Conservation (phyloP, 2,888 invertebrate genomes). For the Adelognathus sp. region DNA sequence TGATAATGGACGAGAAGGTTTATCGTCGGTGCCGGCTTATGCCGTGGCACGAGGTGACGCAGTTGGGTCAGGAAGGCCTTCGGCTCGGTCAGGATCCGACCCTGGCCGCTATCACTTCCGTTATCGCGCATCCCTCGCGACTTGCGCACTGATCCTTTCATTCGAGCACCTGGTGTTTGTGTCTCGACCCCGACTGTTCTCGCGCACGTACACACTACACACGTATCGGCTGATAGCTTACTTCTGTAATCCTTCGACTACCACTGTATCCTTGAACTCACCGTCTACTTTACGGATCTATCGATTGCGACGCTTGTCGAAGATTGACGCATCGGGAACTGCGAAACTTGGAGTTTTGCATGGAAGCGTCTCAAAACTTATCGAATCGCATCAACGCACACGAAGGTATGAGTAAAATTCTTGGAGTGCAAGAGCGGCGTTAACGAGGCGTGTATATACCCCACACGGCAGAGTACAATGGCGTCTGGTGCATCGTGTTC, state of each 20-base stretch:
- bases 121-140: constrained; percentile 27
- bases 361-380: too few relatives aligned
- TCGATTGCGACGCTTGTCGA: background rate
- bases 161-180: constrained; percentile 18
- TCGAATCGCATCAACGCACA: too few relatives aligned
- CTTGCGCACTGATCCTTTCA: constrained; percentile 29
- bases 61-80: constrained; percentile 39
- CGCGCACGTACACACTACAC: background rate
- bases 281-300: background rate
- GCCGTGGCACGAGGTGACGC: constrained; percentile 42
- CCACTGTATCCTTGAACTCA: constrained; percentile 45
- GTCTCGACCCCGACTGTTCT: background rate
- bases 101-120: constrained; percentile 62
- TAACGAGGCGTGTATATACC: background rate
- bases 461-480: constrained; percentile 7
- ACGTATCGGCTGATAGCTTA: constrained; percentile 1
- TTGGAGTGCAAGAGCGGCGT: background rate
- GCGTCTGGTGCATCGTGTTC: constrained; percentile 11
- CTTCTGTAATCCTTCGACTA: background rate
- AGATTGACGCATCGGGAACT: background rate
- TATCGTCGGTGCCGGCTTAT: constrained; percentile 4
- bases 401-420: too few relatives aligned
- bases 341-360: too few relatives aligned
- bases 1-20: constrained; percentile 9
- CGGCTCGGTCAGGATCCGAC: constrained; percentile 57